Evolutionary conservation across 2,797 vertebrate genomes (phyloP).

Genomic region (Xyrichtys novacula): DNA sequence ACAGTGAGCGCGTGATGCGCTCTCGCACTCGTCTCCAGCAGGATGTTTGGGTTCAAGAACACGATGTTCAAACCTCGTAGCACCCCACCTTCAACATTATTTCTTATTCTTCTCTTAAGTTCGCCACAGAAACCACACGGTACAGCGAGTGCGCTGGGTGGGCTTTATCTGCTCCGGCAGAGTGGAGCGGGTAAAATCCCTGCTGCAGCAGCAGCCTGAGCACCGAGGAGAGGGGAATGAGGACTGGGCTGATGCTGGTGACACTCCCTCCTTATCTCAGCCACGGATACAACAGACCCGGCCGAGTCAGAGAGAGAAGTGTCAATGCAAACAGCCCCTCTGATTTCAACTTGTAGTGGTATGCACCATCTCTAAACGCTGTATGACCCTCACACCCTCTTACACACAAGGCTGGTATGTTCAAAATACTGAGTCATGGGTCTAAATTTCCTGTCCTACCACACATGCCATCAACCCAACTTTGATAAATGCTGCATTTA

Average conservation of each 20-base stretch:
- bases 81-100: slow-evolving; percentile 22
- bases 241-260: too few relatives aligned
- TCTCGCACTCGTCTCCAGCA: slow-evolving; percentile 2
- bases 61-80: slow-evolving; percentile 66
- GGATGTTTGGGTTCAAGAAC: slow-evolving; percentile 62
- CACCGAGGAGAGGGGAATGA: neutral
- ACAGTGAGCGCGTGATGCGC: slow-evolving; percentile 13
- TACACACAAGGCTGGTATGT: neutral
- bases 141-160: slow-evolving; percentile 6
- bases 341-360: too few relatives aligned
- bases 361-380: too few relatives aligned
- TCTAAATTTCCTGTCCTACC: too few relatives aligned
- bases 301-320: too few relatives aligned
- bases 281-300: neutral
- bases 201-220: neutral
- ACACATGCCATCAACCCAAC: too few relatives aligned
- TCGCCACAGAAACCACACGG: neutral
- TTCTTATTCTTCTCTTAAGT: too few relatives aligned
- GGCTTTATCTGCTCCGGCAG: too few relatives aligned
- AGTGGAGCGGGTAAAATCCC: neutral
- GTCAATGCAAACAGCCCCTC: too few relatives aligned
- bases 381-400: neutral
- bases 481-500: too few relatives aligned
- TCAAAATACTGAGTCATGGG: too few relatives aligned
- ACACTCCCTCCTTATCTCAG: too few relatives aligned